Conservation (phyloP, 2,113 vertebrate genomes). For the Lophius piscatorius region DNA sequence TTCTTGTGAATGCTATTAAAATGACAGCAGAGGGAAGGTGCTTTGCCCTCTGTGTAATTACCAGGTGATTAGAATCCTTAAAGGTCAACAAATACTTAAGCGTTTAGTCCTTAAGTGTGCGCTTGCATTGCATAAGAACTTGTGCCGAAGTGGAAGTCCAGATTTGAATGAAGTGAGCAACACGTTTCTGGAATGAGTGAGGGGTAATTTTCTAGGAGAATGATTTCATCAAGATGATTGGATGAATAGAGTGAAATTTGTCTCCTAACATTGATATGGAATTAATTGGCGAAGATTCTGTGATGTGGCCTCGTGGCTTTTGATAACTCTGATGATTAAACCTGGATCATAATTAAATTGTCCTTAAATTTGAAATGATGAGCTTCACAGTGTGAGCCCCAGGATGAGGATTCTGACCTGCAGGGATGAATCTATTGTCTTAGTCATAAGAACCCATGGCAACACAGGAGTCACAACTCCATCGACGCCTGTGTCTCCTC, state of each 20-base stretch:
- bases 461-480: no score
- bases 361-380: background rate
- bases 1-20: slow-evolving; percentile 45
- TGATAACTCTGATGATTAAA: slow-evolving; percentile 35
- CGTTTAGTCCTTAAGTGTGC: no score
- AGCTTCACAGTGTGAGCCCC: background rate
- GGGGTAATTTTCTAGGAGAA: slow-evolving; percentile 38
- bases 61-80: slow-evolving; percentile 30
- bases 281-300: slow-evolving; percentile 17
- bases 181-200: slow-evolving; percentile 21
- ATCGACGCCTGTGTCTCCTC: no score
- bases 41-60: slow-evolving; percentile 40
- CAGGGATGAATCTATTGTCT: no score
- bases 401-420: slow-evolving; percentile 19
- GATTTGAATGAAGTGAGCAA: slow-evolving; percentile 3
- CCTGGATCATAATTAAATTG: slow-evolving; percentile 21
- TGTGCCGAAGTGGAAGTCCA: background rate
- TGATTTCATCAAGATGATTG: slow-evolving; percentile 20
- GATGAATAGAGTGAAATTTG: slow-evolving; percentile 22
- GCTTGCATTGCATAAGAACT: no score
- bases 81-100: slow-evolving; percentile 36
- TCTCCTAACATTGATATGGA: slow-evolving; percentile 7
- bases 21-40: slow-evolving; percentile 26
- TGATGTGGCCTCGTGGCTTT: slow-evolving; percentile 7
- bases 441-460: no score